Base-by-base conservation (phyloP, 2,888 invertebrate genomes). In the Mythimna vitellina region DNA sequence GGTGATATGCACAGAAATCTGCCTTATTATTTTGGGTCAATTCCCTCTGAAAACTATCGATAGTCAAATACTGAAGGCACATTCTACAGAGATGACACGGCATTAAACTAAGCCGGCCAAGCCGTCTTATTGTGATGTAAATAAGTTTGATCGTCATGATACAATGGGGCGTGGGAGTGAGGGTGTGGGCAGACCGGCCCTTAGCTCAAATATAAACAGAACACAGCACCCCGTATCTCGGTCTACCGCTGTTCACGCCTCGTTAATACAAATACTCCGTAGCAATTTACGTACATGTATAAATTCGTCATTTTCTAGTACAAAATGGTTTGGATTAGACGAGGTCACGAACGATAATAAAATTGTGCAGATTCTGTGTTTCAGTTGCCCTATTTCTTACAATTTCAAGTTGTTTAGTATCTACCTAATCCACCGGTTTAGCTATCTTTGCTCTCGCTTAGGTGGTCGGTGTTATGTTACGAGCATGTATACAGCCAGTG, bases 81-180 rank as follows among this genome's bases (percentile, higher is more conserved):
- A 79, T 76, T 84, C 88, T 87, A 86, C 86, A 78, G 85, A 86
- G 89, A 92, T 92, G 91, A 91, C 90, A 91, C 82, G 89, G 91
- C 93, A 89, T 89, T 93, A 91, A 90, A 90, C 92, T 92, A 91
- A 93, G 67, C 65, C 66, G 63, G 49, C 65, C 77, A 64, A 92
- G 89, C 90, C 89, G 85, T 89, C 90, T 91, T 92, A 94, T 95
- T 96, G 93, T 95, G 89, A 95, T 95, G 95, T 94, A 94, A 95
- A 96, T 95, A 92, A 90, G 91, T 92, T 93, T 92, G 91, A 93
- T 93, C 93, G 91, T 92, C 91, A 93, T 92, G 93, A 91, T 91
- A 95, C 94, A 94, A 95, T 93, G 85, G 92, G 83, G 88, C 89
- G 94, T 93, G 91, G 93, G 93, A 89, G 89, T 87, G 78, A 87